Evolutionary conservation across 1,140 invertebrate species (phyloP).

Genomic region (Oscheius sp.): DNA sequence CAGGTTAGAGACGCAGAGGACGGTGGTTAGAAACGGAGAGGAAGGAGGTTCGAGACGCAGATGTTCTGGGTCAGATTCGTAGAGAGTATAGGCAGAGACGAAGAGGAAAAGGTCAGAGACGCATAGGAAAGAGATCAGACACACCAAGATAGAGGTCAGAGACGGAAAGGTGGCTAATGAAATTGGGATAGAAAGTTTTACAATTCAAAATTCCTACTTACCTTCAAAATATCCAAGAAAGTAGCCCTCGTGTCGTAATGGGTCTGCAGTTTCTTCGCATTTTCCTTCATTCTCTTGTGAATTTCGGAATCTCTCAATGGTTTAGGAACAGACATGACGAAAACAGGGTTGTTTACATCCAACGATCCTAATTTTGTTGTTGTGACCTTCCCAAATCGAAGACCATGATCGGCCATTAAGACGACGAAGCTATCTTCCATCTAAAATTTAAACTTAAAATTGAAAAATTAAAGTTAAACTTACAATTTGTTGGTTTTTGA

Average conservation of each 20-base stretch:
- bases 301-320: slow-evolving; percentile 1
- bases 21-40: too few species aligned
- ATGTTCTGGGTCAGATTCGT: too few species aligned
- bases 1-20: too few species aligned
- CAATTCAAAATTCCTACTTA: too few species aligned
- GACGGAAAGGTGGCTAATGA: too few species aligned
- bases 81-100: too few species aligned
- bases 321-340: slow-evolving; percentile 31
- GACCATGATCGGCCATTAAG: slow-evolving; percentile 37
- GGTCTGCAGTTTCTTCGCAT: slow-evolving; percentile 21
- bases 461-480: neutral
- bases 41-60: too few species aligned
- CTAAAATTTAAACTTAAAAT: slow-evolving; percentile 5
- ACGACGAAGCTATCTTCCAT: slow-evolving; percentile 37
- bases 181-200: too few species aligned
- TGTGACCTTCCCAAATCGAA: slow-evolving; percentile 28
- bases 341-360: slow-evolving; percentile 34
- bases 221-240: slow-evolving; percentile 24
- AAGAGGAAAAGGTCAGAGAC: too few species aligned
- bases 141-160: too few species aligned
- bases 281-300: slow-evolving; percentile 2
- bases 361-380: slow-evolving; percentile 14
- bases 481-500: slow-evolving; percentile 4
- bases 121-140: too few species aligned
- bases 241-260: slow-evolving; percentile 27